Evolutionary conservation across 2,888 invertebrate species (phyloP), one percentile per base, ranked within the genome.

Genomic region (Panopea generosa): DNA sequence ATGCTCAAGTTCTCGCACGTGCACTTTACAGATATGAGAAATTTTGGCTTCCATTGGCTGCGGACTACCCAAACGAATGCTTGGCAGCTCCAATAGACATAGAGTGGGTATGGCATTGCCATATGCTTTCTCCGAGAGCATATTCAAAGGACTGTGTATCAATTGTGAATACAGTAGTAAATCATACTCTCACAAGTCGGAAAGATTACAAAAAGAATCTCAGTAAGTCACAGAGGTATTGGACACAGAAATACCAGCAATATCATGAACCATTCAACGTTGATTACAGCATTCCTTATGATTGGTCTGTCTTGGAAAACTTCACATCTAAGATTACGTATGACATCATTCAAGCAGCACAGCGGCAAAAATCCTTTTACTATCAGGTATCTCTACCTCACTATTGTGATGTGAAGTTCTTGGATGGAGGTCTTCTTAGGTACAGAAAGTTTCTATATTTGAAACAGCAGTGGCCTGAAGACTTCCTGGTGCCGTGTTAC

Each of bases 31-130:
- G 93, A 20, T 93, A 93, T 82, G 93, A 93, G 78, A 84, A 79
- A n/a, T 89, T 85, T 65, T 93, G 93, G 93, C 86, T 93, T 27
- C 93, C 93, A 2, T 86, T 93, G 74, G 91, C 92, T 63, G 91
- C 90, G 11, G 78, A 85, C 40, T 73, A 86, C 43, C 73, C 67
- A 1, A 84, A 86, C n/a, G 77, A 87, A 29, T 87, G 89, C 20
- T 77, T 93, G 24, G 90, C 91, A 20, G 93, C 93, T 2, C 93
- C 93, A 3, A 69, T 93, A 24, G 93, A 93, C 78, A 91, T 93
- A n/a, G 92, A 93, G 70, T 93, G 93, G 93, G 88, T 93, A 7
- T 93, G 93, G 93, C 93, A 93, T 79, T 91, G 91, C 33, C 92
- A 92, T 74, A 86, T 92, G 87, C 78, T 92, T 53, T 84, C 90